Base-by-base conservation (phyloP, 2,797 vertebrate species). In the Podarcis lilfordi region DNA sequence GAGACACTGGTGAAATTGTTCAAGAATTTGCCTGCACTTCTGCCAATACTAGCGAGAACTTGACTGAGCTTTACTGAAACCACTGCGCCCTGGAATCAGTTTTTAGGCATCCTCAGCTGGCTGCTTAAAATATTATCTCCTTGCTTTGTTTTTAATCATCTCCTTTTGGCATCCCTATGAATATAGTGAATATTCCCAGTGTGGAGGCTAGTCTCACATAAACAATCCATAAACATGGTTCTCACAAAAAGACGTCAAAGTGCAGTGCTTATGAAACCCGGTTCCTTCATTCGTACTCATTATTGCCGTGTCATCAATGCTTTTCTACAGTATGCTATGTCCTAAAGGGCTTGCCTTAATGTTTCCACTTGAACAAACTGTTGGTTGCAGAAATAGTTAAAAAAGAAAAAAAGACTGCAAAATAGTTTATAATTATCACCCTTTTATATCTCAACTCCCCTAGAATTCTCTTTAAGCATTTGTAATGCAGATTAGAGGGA, bases 11-110 rank as follows among this genome's bases (percentile, higher is more conserved):
- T 85, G 91, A 95, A 95, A 94, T 93, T 92, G 95, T 97, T 97
- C 93, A 89, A 94, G 93, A 95, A 95, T 74, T 93, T 94, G 95
- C 92, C 91, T 76, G 64, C 86, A 92, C 89, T 95, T 91, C 84
- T 95, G 94, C 92, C 96, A 95, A 96, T 95, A 94, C 95, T 95
- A 96, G 91, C 91, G 94, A 94, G 96, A 93, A 91, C 94, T 94
- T 95, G 95, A 92, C 88, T 91, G 93, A 82, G 89, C 89, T 90
- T 80, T 80, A 0, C 55, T 25, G 87, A 94, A 89, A 93, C 94
- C 93, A 66, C 79, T 0, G 0, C 3, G 9, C 79, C 88, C 89
- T 91, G 86, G 87, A 90, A 90, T 91, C 91, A 43, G 84, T n/a
- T 90, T 86, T 87, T 92, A 86, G 91, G 92, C 79, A 50, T 94